Evolutionary conservation across 2,797 vertebrate genomes (phyloP).

Genomic region (Kryptopterus vitreolus): DNA sequence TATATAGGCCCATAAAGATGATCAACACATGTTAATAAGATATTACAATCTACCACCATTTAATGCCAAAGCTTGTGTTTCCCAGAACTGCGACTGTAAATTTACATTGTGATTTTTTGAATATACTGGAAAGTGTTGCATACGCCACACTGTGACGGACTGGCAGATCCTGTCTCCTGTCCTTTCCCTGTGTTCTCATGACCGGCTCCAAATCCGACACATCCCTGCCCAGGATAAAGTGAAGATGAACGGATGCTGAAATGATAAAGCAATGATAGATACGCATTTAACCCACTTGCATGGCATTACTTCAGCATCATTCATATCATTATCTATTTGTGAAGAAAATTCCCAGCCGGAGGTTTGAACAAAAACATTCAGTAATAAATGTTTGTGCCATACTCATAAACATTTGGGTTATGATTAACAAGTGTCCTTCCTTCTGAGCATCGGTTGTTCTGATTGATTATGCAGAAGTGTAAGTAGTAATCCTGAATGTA

Average conservation of each 20-base stretch:
- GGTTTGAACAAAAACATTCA: neutral
- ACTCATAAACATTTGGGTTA: conserved; percentile 22
- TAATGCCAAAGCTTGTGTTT: conserved; percentile 55
- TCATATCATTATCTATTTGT: conserved; percentile 26
- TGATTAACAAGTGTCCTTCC: conserved; percentile 40
- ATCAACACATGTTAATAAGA: conserved; percentile 27
- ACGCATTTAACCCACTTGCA: conserved; percentile 28
- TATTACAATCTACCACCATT: conserved; percentile 37
- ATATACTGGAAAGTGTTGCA: neutral
- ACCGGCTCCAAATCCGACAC: neutral
- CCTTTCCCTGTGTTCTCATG: neutral
- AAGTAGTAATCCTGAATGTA: conserved; percentile 2
- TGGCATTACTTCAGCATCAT: conserved; percentile 28
- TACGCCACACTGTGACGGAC: conserved; percentile 17
- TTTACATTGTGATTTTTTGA: conserved; percentile 20
- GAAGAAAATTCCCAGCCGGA: neutral
- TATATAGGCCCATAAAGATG: conserved; percentile 26
- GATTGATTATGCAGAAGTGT: neutral
- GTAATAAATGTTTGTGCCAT: conserved; percentile 10
- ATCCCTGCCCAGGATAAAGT: neutral
- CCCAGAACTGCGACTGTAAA: conserved; percentile 32
- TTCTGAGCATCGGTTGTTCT: conserved; percentile 36
- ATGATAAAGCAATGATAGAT: conserved; percentile 5
- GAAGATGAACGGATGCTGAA: neutral
- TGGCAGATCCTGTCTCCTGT: conserved; percentile 30